phyloP scores from a whole-genome alignment of 2,888 invertebrate genomes.

The Leptinotarsa juncta region DNA sequence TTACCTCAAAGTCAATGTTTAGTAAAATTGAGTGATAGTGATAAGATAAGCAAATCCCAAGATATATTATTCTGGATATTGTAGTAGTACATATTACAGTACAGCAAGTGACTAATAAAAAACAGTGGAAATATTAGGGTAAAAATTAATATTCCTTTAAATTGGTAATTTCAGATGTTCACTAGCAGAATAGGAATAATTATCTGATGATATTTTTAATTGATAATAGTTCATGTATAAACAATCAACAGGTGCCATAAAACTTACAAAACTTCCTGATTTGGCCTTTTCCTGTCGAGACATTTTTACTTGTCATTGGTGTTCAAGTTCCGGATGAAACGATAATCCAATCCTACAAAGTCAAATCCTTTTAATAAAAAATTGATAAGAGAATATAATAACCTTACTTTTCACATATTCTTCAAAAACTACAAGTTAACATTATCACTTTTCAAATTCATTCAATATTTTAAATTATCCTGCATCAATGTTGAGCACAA shows the following conservation, averaged over 20 bases:
- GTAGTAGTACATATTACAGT: too few species aligned
- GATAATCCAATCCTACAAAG: conserved; percentile 15
- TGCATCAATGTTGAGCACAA: neutral
- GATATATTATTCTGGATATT: too few species aligned
- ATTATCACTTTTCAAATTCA: conserved; percentile 3
- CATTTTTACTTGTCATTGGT: conserved; percentile 60
- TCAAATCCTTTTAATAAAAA: neutral
- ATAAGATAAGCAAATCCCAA: conserved; percentile 8
- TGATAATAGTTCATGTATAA: neutral
- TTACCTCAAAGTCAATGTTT: neutral
- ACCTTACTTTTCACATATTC: conserved; percentile 12
- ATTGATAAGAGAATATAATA: neutral
- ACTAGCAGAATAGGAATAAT: too few species aligned
- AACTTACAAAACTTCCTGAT: conserved; percentile 74
- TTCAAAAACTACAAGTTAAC: conserved; percentile 5
- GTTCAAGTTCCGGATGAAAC: conserved; percentile 1
- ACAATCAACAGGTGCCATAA: conserved; percentile 17
- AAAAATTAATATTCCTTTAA: neutral
- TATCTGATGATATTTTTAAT: conserved; percentile 3
- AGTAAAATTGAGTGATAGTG: neutral
- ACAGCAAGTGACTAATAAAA: neutral
- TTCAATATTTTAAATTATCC: neutral
- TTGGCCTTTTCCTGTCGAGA: conserved; percentile 75
- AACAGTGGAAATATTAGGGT: neutral
- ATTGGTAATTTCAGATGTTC: too few species aligned